Conservation (phyloP, 2,113 vertebrate genomes). For the Eclectus roratus region DNA sequence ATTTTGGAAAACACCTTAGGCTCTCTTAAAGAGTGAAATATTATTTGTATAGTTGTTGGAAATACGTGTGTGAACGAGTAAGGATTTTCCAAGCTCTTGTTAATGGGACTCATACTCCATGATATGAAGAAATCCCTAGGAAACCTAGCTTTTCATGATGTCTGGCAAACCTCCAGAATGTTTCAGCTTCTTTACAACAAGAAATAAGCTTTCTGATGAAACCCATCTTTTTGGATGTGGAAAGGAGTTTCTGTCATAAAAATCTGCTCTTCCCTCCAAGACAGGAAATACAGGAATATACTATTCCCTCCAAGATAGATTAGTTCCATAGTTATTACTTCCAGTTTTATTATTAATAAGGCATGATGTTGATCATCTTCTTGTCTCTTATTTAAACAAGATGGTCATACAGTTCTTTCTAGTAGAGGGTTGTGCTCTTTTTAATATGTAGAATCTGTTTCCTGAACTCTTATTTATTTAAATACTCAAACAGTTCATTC, state of each 20-base stretch:
- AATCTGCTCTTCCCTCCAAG: slow-evolving; percentile 49
- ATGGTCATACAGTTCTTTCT: slow-evolving; percentile 12
- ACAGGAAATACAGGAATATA: slow-evolving; percentile 62
- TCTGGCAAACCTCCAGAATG: slow-evolving; percentile 35
- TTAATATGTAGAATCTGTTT: background rate
- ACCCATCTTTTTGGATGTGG: slow-evolving; percentile 58
- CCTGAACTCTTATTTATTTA: slow-evolving; percentile 9
- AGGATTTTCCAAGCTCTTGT: background rate
- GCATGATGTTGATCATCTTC: slow-evolving; percentile 47
- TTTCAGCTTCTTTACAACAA: slow-evolving; percentile 44
- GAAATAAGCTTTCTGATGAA: slow-evolving; percentile 59
- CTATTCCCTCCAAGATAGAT: slow-evolving; percentile 48
- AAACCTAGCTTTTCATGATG: slow-evolving; percentile 29
- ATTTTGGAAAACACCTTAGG: background rate
- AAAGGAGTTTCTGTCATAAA: slow-evolving; percentile 34
- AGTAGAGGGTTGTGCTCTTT: background rate
- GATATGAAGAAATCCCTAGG: slow-evolving; percentile 12
- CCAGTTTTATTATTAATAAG: slow-evolving; percentile 60
- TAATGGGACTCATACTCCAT: background rate
- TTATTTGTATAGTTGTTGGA: background rate
- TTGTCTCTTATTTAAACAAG: slow-evolving; percentile 62
- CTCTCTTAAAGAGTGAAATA: background rate
- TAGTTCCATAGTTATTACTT: slow-evolving; percentile 60
- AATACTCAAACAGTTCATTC: background rate
- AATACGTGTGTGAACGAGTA: background rate